phyloP scores from a whole-genome alignment of 2,888 invertebrate species.

The Mimas tiliae region DNA sequence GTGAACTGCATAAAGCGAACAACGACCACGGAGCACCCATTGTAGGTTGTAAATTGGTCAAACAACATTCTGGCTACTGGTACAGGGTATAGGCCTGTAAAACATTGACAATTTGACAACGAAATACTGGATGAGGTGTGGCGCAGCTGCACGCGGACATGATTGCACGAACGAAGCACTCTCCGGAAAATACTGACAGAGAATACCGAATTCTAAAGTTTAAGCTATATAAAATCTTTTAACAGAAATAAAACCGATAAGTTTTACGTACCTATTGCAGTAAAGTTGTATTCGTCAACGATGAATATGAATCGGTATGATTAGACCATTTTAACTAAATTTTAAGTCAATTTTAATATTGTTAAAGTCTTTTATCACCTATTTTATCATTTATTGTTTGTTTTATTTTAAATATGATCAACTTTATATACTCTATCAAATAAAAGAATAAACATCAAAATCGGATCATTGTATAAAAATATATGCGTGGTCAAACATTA shows the following conservation, averaged over 20 bases:
- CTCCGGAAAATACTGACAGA: constrained; percentile 32
- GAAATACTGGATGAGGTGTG: constrained; percentile 37
- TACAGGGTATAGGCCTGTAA: constrained; percentile 33
- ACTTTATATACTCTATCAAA: too few species aligned
- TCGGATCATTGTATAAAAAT: too few species aligned
- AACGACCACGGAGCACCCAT: background rate
- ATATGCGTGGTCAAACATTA: too few species aligned
- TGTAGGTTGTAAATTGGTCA: constrained; percentile 33
- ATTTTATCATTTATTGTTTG: too few species aligned
- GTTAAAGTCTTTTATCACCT: too few species aligned
- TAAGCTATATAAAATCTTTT: background rate
- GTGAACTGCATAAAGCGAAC: constrained; percentile 3
- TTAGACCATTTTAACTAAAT: too few species aligned
- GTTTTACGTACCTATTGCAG: too few species aligned
- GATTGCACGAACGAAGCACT: constrained; percentile 42
- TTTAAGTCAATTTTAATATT: too few species aligned
- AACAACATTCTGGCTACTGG: constrained; percentile 33
- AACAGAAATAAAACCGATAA: background rate
- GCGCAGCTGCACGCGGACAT: constrained; percentile 48
- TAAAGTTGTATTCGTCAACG: too few species aligned
- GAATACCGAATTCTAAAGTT: constrained; percentile 5
- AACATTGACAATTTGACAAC: constrained; percentile 46
- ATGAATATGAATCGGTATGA: too few species aligned
- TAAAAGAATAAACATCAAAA: too few species aligned
- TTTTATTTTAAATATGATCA: too few species aligned